Evolutionary conservation across 37 sponge, comb jelly and placozoan genomes (phyloP).

Genomic region (Corticium candelabrum): DNA sequence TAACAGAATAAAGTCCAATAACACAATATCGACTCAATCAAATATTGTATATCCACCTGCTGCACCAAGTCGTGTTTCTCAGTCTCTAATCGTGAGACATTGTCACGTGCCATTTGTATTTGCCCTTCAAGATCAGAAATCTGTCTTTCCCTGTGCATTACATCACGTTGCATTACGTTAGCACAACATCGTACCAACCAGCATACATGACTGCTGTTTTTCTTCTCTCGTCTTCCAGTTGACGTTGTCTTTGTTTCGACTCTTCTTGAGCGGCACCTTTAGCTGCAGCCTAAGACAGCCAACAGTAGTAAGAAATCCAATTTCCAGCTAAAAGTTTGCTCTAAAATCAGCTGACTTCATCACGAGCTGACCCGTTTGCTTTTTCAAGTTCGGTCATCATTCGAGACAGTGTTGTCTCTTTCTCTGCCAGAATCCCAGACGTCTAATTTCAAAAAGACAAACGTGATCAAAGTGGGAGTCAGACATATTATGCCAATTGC

Average conservation of each 20-base stretch:
- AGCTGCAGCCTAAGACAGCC: neutral
- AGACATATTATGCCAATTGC: too few relatives aligned
- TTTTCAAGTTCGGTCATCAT: neutral
- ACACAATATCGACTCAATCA: neutral
- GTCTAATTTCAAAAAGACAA: too few relatives aligned
- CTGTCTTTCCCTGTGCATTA: constrained; percentile 15
- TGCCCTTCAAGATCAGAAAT: constrained; percentile 22
- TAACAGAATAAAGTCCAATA: neutral
- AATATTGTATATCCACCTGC: neutral
- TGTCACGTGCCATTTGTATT: constrained; percentile 24
- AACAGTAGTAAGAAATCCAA: too few relatives aligned
- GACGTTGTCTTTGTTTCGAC: neutral
- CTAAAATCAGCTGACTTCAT: neutral
- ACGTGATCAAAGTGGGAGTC: too few relatives aligned
- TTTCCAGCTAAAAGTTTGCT: too few relatives aligned
- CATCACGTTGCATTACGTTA: neutral
- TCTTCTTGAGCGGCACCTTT: constrained; percentile 2
- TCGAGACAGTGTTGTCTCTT: neutral
- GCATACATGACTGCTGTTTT: neutral
- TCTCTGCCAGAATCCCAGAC: neutral
- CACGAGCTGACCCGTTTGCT: neutral
- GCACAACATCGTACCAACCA: too few relatives aligned
- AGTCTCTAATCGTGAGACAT: constrained; percentile 26
- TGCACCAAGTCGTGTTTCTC: constrained; percentile 51
- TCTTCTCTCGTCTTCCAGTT: neutral